These are phyloP conservation scores for Teinopalpus imperialis DNA, from an alignment of 2,888 invertebrate species.

Conservation along the genomic window DNA sequence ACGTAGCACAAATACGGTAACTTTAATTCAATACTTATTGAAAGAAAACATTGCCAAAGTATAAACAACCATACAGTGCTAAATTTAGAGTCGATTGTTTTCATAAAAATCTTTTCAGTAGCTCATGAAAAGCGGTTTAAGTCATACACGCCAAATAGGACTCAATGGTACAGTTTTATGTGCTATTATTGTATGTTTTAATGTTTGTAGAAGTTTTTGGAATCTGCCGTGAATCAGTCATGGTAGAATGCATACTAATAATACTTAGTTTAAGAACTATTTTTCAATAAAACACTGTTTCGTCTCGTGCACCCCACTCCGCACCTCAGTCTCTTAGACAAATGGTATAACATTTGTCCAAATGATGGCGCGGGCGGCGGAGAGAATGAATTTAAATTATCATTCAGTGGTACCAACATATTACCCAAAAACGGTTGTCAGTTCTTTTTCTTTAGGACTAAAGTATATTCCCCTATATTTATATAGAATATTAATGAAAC, in stretches of 20 bases:
- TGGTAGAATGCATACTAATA: constrained; percentile 48
- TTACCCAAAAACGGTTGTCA: constrained; percentile 64
- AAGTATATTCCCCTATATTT: no score
- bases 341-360: constrained; percentile 82
- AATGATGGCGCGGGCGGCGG: constrained; percentile 83
- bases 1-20: constrained; percentile 71
- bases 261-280: constrained; percentile 39
- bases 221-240: constrained; percentile 50
- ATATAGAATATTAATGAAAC: no score
- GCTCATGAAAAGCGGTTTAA: constrained; percentile 67
- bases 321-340: constrained; percentile 70
- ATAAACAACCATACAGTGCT: constrained; percentile 57
- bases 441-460: no score
- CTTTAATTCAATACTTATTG: constrained; percentile 78
- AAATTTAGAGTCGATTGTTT: constrained; percentile 66
- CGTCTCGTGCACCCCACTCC: constrained; percentile 51
- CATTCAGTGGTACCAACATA: constrained; percentile 80
- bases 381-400: constrained; percentile 84
- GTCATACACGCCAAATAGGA: constrained; percentile 48
- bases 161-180: constrained; percentile 48
- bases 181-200: constrained; percentile 50
- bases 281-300: constrained; percentile 38
- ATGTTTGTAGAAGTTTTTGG: constrained; percentile 65
- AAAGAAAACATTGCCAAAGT: constrained; percentile 49
- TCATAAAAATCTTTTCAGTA: constrained; percentile 67